Evolutionary conservation across 2,888 invertebrate genomes (phyloP).

Genomic region (Aporophyla nigra): DNA sequence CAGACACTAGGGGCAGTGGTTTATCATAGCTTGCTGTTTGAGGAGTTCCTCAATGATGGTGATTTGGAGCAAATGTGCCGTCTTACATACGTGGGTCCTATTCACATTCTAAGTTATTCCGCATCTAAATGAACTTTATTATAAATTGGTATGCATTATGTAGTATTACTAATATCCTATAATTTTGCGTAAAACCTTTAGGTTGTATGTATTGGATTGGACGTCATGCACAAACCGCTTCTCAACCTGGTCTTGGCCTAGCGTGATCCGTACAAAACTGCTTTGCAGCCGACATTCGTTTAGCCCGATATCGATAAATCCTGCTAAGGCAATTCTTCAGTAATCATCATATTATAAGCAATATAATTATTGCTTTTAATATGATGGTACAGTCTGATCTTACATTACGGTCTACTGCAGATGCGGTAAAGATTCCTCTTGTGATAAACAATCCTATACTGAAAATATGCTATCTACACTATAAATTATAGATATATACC

Average conservation of each 20-base stretch:
- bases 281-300: not conserved
- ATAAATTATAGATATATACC: not conserved
- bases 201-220: not conserved
- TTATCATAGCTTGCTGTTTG: not conserved
- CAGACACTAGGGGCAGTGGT: not conserved
- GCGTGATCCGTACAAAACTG: not conserved
- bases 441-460: not conserved
- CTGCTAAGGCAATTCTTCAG: not conserved
- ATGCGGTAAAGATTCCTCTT: not conserved
- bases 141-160: not conserved
- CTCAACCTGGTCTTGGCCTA: not conserved
- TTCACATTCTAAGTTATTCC: not conserved
- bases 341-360: too few relatives aligned
- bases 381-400: not conserved
- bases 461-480: not conserved
- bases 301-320: not conserved
- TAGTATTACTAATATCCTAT: not conserved
- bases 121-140: not conserved
- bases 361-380: not conserved
- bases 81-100: not conserved
- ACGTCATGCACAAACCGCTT: not conserved
- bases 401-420: not conserved
- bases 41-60: not conserved
- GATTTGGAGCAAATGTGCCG: not conserved
- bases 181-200: too few relatives aligned